Percentiles rank a stretch among this genome's conserved stretches.
Evolutionary conservation across 2,888 invertebrate species (phyloP).

Genomic region (Enchytraeus crypticus): DNA sequence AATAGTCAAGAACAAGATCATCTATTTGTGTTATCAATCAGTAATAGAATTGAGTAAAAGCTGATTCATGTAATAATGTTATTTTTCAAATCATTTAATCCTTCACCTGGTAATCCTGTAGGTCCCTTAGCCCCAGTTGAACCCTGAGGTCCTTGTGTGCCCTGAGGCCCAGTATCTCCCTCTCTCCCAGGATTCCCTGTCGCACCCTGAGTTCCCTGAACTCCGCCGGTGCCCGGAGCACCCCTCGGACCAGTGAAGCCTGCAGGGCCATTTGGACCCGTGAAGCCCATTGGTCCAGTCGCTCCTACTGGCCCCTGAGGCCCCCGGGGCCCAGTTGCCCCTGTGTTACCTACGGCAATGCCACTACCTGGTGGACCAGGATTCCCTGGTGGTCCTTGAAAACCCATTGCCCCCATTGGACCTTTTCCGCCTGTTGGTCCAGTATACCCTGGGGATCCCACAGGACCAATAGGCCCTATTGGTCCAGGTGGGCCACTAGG

Average conservation of each 20-base stretch:
- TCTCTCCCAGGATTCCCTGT: slow-evolving; percentile 5
- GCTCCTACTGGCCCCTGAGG: neutral
- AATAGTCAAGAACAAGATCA: no score
- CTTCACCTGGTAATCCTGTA: no score
- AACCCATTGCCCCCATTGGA: slow-evolving; percentile 8
- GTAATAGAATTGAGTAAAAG: no score
- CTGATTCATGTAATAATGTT: no score
- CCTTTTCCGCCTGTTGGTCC: slow-evolving; percentile 14
- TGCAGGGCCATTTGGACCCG: neutral
- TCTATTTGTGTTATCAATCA: no score
- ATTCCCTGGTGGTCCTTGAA: slow-evolving; percentile 5
- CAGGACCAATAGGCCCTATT: slow-evolving; percentile 6
- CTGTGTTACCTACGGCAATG: no score
- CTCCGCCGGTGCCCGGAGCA: slow-evolving; percentile 1
- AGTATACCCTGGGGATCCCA: slow-evolving; percentile 9
- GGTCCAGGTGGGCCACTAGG: slow-evolving; percentile 12
- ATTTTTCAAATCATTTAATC: no score
- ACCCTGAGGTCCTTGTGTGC: slow-evolving; percentile 6
- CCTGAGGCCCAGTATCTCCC: slow-evolving; percentile 6
- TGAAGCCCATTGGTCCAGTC: neutral
- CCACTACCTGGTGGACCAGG: slow-evolving; percentile 7
- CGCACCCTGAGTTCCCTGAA: neutral
- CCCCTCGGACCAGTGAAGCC: neutral
- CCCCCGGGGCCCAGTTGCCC: no score
- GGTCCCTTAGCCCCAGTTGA: neutral